Evolutionary conservation across 2,888 invertebrate genomes (phyloP).

Genomic region (Erebia palarica): DNA sequence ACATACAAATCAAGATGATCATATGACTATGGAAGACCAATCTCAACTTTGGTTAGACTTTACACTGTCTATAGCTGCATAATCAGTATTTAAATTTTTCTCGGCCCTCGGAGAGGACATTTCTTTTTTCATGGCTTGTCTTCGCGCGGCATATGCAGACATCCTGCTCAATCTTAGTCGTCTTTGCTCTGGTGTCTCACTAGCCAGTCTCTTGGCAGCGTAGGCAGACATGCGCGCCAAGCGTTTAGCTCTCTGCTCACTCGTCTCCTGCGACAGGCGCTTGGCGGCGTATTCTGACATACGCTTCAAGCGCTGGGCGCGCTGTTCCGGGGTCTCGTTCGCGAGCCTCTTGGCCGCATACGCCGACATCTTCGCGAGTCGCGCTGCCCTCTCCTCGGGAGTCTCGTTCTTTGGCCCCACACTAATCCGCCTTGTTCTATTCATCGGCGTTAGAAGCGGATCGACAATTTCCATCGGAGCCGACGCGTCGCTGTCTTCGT

Average conservation of each 20-base stretch:
- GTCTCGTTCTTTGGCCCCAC: slow-evolving; percentile 57
- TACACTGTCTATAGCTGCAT: slow-evolving; percentile 14
- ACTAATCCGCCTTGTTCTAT: slow-evolving; percentile 49
- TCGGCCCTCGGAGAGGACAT: slow-evolving; percentile 11
- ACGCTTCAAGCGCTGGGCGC: slow-evolving; percentile 62
- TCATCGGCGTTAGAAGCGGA: slow-evolving; percentile 46
- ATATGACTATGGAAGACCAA: slow-evolving; percentile 19
- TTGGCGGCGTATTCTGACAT: slow-evolving; percentile 77
- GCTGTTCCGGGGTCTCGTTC: slow-evolving; percentile 69
- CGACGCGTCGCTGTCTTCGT: slow-evolving; percentile 25
- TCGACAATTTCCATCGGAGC: slow-evolving; percentile 49
- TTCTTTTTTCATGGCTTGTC: slow-evolving; percentile 64
- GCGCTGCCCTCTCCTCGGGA: slow-evolving; percentile 60
- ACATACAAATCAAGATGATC: slow-evolving; percentile 10
- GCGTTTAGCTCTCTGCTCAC: slow-evolving; percentile 66
- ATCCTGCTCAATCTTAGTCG: slow-evolving; percentile 63
- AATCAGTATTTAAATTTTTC: slow-evolving; percentile 17
- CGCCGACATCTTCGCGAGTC: slow-evolving; percentile 73
- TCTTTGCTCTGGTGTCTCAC: slow-evolving; percentile 69
- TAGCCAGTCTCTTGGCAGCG: slow-evolving; percentile 70
- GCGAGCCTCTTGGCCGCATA: slow-evolving; percentile 75
- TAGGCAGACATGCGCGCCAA: slow-evolving; percentile 75
- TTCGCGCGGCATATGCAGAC: slow-evolving; percentile 73
- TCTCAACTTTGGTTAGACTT: slow-evolving; percentile 51
- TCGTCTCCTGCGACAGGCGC: slow-evolving; percentile 64